Conservation (phyloP, 2,113 vertebrate species). For the Alexandromys fortis region DNA sequence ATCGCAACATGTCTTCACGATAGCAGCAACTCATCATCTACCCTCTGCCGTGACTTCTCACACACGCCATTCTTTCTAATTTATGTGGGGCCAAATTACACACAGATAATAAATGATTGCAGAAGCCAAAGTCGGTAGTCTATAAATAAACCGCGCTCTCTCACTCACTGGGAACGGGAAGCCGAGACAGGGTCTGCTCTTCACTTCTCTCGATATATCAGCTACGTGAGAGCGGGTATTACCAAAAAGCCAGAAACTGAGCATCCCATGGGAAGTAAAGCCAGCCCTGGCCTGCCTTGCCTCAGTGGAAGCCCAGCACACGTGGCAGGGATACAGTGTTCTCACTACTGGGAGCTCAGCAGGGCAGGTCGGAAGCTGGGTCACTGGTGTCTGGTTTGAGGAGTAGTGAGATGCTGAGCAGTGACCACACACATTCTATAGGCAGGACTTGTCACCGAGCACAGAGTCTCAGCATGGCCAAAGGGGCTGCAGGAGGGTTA, state of each 20-base stretch:
- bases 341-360: not conserved
- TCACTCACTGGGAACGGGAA: slow-evolving; percentile 51
- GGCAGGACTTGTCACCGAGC: rapidly evolving
- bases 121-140: slow-evolving; percentile 62
- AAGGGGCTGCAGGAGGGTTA: not conserved
- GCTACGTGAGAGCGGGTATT: slow-evolving; percentile 1
- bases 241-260: slow-evolving; percentile 3
- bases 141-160: slow-evolving; percentile 81
- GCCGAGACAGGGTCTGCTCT: slow-evolving; percentile 61
- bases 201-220: slow-evolving; percentile 60
- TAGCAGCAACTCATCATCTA: slow-evolving; percentile 51
- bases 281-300: not conserved
- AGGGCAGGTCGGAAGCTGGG: not conserved
- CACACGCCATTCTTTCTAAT: not conserved
- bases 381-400: not conserved
- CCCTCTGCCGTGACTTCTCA: slow-evolving; percentile 14
- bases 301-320: not conserved
- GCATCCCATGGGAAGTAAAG: not conserved
- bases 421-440: not conserved
- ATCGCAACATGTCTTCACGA: slow-evolving; percentile 58
- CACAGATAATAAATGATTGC: slow-evolving; percentile 48
- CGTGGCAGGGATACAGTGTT: slow-evolving; percentile 19
- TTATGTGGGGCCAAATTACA: slow-evolving; percentile 62
- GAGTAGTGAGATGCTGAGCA: not conserved
- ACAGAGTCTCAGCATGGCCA: not conserved